These are phyloP conservation scores for Anguilla rostrata DNA, from an alignment of 2,113 vertebrate species.

Conservation along the genomic window DNA sequence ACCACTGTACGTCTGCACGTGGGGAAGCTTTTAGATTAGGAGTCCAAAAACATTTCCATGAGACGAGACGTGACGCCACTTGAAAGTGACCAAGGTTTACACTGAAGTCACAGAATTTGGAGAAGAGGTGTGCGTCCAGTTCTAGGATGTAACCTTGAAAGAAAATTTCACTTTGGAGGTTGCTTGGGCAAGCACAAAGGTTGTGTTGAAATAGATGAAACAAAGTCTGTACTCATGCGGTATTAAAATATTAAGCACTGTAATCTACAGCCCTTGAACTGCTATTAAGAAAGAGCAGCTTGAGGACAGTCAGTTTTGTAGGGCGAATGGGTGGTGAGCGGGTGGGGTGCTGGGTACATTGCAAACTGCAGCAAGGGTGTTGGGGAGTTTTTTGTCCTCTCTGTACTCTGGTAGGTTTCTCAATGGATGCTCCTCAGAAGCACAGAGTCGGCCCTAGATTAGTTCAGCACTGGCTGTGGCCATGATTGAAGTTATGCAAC, in stretches of 20 bases:
- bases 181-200: background rate
- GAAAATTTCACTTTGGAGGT: too few species aligned
- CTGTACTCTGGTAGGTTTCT: background rate
- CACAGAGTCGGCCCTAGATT: constrained; percentile 35
- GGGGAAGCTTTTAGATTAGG: too few species aligned
- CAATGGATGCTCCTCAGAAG: background rate
- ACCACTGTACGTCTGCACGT: too few species aligned
- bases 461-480: constrained; percentile 52
- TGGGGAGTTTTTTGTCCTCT: background rate
- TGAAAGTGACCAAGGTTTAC: too few species aligned
- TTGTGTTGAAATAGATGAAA: background rate
- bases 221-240: background rate
- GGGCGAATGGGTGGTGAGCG: background rate
- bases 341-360: background rate
- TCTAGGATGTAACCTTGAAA: background rate
- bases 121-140: constrained; percentile 48
- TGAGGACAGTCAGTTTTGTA: background rate
- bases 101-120: too few species aligned
- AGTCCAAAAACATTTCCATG: too few species aligned
- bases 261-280: too few species aligned
- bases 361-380: background rate
- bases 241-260: background rate
- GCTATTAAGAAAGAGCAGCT: background rate
- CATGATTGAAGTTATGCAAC: constrained; percentile 58
- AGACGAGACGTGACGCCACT: too few species aligned